These are phyloP conservation scores for Ataeniobius toweri DNA, from an alignment of 2,797 vertebrate genomes.

Conservation along the genomic window DNA sequence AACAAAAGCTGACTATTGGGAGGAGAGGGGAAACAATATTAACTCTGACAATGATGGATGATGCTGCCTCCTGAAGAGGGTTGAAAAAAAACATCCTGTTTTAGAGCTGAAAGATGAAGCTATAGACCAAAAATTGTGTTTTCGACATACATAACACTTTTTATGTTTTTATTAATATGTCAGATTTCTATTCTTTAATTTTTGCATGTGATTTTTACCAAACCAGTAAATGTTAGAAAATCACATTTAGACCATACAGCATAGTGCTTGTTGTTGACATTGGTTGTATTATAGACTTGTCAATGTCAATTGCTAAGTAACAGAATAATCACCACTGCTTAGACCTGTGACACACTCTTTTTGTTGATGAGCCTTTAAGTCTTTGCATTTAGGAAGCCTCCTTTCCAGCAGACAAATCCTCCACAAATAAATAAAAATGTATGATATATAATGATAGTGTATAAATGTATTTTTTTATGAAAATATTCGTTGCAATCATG, in stretches of 20 bases:
- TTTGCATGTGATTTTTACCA: not conserved
- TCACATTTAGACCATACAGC: not conserved
- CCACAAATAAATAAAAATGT: too few relatives aligned
- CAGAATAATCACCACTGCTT: not conserved
- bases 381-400: too few relatives aligned
- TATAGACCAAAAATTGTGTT: constrained; percentile 19
- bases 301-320: too few relatives aligned
- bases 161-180: constrained; percentile 7
- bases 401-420: too few relatives aligned
- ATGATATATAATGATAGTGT: too few relatives aligned
- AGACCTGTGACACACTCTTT: too few relatives aligned
- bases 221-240: constrained; percentile 2
- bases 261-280: not conserved
- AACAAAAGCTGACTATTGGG: constrained; percentile 77
- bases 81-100: constrained; percentile 50
- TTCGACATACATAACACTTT: constrained; percentile 7
- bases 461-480: too few relatives aligned
- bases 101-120: constrained; percentile 37
- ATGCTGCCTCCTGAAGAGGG: constrained; percentile 61
- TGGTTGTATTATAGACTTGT: not conserved
- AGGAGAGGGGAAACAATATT: constrained; percentile 77
- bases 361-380: too few relatives aligned
- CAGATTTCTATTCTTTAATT: not conserved
- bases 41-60: constrained; percentile 83
- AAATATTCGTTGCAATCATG: too few relatives aligned